Evolutionary conservation across 1,140 invertebrate species (phyloP).

Genomic region (Macrocentrus cingulum): DNA sequence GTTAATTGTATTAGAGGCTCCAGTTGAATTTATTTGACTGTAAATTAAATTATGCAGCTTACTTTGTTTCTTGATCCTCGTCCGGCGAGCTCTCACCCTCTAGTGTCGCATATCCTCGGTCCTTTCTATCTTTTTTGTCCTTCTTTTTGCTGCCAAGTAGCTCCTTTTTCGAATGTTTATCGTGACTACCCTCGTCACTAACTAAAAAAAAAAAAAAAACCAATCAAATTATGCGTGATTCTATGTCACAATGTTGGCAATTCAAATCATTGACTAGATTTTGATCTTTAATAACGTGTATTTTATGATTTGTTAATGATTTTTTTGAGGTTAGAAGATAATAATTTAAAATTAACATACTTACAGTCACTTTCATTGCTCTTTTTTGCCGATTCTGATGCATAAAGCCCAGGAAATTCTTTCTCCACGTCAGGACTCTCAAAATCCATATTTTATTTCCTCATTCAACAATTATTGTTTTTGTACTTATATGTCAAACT

Average conservation of each 20-base stretch:
- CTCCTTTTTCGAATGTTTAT: conserved; percentile 76
- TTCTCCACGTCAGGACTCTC: conserved; percentile 88
- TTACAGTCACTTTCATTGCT: conserved; percentile 86
- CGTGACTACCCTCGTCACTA: conserved; percentile 73
- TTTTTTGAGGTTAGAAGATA: conserved; percentile 21
- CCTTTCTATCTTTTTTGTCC: conserved; percentile 85
- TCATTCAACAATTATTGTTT: background rate
- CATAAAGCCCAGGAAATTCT: conserved; percentile 86
- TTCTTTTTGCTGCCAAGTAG: conserved; percentile 69
- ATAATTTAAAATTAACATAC: conserved; percentile 38
- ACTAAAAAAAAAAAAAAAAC: conserved; percentile 55
- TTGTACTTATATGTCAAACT: background rate
- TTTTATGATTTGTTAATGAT: too few relatives aligned
- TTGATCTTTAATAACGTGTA: too few relatives aligned
- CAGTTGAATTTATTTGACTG: background rate
- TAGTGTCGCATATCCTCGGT: conserved; percentile 85
- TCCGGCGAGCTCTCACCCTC: conserved; percentile 92
- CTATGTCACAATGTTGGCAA: too few relatives aligned
- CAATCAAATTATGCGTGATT: conserved; percentile 3
- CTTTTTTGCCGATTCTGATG: conserved; percentile 73
- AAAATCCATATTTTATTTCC: conserved; percentile 79
- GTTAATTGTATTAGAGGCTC: background rate
- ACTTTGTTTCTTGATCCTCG: conserved; percentile 85
- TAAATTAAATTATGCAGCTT: conserved; percentile 36
- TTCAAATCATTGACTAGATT: too few relatives aligned